Conservation (phyloP, 1,140 invertebrate genomes). For the Orius insidiosus region DNA sequence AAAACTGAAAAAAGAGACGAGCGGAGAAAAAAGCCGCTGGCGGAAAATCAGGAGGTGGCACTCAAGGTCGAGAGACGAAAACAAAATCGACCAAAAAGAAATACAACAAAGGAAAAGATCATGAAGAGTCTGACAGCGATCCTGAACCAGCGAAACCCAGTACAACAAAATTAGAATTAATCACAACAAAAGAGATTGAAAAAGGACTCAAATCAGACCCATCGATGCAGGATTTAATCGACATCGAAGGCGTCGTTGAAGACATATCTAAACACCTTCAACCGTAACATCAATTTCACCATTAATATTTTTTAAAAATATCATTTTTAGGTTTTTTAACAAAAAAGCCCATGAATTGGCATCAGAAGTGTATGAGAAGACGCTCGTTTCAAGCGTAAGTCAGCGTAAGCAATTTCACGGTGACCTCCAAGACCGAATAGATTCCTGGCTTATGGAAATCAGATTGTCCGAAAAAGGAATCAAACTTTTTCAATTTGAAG, state of each 20-base stretch:
- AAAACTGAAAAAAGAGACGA: conserved; percentile 71
- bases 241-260: no score
- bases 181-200: conserved; percentile 49
- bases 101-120: conserved; percentile 31
- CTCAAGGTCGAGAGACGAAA: conserved; percentile 87
- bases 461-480: conserved; percentile 73
- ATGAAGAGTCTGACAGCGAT: conserved; percentile 33
- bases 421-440: conserved; percentile 65
- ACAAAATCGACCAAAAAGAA: conserved; percentile 81
- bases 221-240: conserved; percentile 26
- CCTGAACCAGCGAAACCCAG: conserved; percentile 26
- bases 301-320: no score
- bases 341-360: conserved; percentile 38
- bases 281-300: no score
- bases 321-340: no score
- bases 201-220: conserved; percentile 41
- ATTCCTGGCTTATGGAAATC: conserved; percentile 54
- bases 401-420: conserved; percentile 55
- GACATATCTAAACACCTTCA: no score
- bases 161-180: conserved; percentile 40
- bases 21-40: conserved; percentile 67
- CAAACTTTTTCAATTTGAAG: conserved; percentile 38
- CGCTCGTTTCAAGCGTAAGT: conserved; percentile 44
- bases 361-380: conserved; percentile 48
- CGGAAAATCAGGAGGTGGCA: conserved; percentile 76